A percentile compares a stretch with the other conserved stretches of the same genome.
Conservation (phyloP, 2,113 vertebrate species). For the Ascaphus truei region DNA sequence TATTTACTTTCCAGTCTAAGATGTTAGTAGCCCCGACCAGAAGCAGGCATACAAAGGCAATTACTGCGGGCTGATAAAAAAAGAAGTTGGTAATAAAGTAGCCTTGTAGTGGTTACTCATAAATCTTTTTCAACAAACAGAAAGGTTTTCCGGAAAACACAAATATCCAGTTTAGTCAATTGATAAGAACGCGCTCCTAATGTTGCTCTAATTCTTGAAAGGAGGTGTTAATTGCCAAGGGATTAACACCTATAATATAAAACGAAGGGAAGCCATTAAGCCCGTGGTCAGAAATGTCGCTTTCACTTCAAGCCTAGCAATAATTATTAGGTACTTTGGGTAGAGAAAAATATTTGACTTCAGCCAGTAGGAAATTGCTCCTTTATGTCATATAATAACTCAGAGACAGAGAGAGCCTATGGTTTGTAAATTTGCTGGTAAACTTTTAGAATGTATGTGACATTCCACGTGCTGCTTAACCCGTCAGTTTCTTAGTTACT, state of each 20-base stretch:
- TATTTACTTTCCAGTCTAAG: slow-evolving; percentile 20
- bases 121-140: slow-evolving; percentile 21
- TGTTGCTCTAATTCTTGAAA: background rate
- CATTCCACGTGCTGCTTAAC: too few relatives aligned
- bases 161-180: slow-evolving; percentile 7
- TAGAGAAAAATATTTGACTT: slow-evolving; percentile 4
- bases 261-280: slow-evolving; percentile 3
- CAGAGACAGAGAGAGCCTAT: background rate
- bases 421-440: background rate
- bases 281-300: background rate
- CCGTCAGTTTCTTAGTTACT: too few relatives aligned
- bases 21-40: background rate
- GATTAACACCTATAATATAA: slow-evolving; percentile 26
- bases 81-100: background rate
- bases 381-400: slow-evolving; percentile 14
- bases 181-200: slow-evolving; percentile 6
- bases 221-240: slow-evolving; percentile 23
- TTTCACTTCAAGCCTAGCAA: background rate
- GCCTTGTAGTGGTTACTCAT: slow-evolving; percentile 6
- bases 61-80: slow-evolving; percentile 2
- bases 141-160: slow-evolving; percentile 9
- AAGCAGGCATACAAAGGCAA: slow-evolving; percentile 10
- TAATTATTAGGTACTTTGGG: slow-evolving; percentile 11
- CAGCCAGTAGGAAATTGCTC: slow-evolving; percentile 11
- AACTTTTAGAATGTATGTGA: background rate